Base-by-base conservation (phyloP, 1,140 invertebrate species). In the Nymphalis io region DNA sequence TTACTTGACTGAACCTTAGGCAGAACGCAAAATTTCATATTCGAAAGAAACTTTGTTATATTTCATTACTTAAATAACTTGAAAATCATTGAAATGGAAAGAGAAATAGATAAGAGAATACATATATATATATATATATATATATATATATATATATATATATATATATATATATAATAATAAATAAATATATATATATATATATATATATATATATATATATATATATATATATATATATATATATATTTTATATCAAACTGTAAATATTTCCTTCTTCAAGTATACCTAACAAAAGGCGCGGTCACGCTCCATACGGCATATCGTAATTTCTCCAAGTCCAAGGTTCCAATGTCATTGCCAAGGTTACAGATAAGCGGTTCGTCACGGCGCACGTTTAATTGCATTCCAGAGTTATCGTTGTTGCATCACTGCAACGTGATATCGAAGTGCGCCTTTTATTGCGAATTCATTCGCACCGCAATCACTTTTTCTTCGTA, bases 341-440 rank as follows among this genome's bases (percentile, higher is more conserved):
- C 62, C 70, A 68, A 70, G 70, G 68, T 67, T 57, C 42, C 74
- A 81, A 79, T 76, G 79, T 81, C 79, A 81, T 40, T 81, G 79
- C 79, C 76, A 81, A 81, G 79, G 79, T 69, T 73, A 64, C 55
- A 60, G 79, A 78, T 81, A 81, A 81, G 74, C 74, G 16, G 60
- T 74, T 75, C 73, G 78, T 78, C 78, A 72, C 73, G 78, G 70
- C 60, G 73, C 70, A 75, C 65, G 76, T 75, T 73, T 78, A 76
- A 77, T 80, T 75, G 73, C 79, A 81, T 81, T 79, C 79, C 74
- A 62, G 1, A 63, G 66, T 60, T 81, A 81, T 81, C 76, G 58
- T 42, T 51, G 57, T 78, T 81, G 76, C 79, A 79, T 81, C 76
- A 81, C 68, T 59, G 63, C 72, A 65, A 79, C 74, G 73, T 75